Base-by-base conservation (phyloP, 1,140 invertebrate genomes). In the Pachyrhynchus sulphureomaculatus region DNA sequence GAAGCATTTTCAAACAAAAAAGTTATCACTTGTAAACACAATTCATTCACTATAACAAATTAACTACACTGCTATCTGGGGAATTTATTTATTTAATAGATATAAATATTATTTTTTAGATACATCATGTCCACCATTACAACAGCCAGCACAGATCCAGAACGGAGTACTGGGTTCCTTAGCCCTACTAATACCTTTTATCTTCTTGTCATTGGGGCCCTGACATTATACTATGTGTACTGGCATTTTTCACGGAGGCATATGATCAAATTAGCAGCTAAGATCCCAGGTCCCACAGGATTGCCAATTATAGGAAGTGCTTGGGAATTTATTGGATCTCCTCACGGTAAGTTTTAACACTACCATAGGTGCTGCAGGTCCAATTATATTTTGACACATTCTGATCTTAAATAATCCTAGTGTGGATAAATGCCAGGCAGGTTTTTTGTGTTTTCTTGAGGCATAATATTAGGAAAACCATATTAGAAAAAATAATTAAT, bases 241-340 rank as follows among this genome's bases (percentile, higher is more conserved):
- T 91, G 87, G 83, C 81, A 83, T 32, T 76, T 90, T 55, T 88
- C 86, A 0, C 80, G 87, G 17, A 78, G 82, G 17, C 84, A 86
- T 64, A 74, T 91, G 73, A 77, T 88, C 48, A 84, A 89, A 72
- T 75, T 90, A 32, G 88, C 86, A 0, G 83, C 83, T 2, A 86
- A 86, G 68, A 67, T 92, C 18, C 84, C 85, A 2, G 89, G 89
- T 66, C 88, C 88, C 0, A 67, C 74, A 2, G 88, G 87, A 8
- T 75, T 82, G 4, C 89, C 89, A 0, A 49, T 91, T 0, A 62
- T 91, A 26, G 89, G 89, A 62, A 90, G 88, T 62, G 83, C 87
- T 12, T 76, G 88, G 4, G 84, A 89, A 60, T 83, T 91, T 37
- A 75, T 85, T 2, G 88, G 88, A 68, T 82, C 81, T 34, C 83